Percentiles rank a stretch among this genome's conserved stretches.
Conservation (phyloP, 2,888 invertebrate genomes). For the Morpho deidamia region DNA sequence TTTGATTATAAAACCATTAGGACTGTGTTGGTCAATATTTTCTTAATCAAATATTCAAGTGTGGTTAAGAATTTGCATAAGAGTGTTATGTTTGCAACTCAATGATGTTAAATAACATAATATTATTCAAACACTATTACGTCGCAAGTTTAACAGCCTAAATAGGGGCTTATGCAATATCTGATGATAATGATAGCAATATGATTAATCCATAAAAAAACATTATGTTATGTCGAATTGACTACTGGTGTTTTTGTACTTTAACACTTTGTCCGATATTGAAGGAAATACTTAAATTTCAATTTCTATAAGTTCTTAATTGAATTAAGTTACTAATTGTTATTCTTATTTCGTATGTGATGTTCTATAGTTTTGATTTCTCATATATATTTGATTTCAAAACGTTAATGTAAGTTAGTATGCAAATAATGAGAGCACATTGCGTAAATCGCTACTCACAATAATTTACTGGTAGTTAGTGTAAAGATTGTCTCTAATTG, state of each 20-base stretch:
- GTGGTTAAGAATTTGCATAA: slow-evolving; percentile 18
- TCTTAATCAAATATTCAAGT: slow-evolving; percentile 4
- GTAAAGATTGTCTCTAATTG: slow-evolving; percentile 30
- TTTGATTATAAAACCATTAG: neutral
- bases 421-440: slow-evolving; percentile 15
- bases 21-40: slow-evolving; percentile 2
- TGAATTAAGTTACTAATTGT: neutral
- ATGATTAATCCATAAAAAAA: slow-evolving; percentile 1
- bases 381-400: slow-evolving; percentile 17
- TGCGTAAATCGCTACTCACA: slow-evolving; percentile 24
- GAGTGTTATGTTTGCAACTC: slow-evolving; percentile 14
- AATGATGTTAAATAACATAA: slow-evolving; percentile 23
- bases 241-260: too few relatives aligned
- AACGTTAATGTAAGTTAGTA: slow-evolving; percentile 17
- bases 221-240: too few relatives aligned
- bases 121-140: slow-evolving; percentile 24
- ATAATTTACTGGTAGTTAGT: slow-evolving; percentile 25
- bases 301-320: too few relatives aligned
- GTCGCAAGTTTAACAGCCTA: slow-evolving; percentile 23
- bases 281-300: too few relatives aligned
- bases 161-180: slow-evolving; percentile 17
- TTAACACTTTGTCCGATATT: too few relatives aligned
- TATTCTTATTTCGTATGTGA: neutral
- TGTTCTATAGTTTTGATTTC: slow-evolving; percentile 11
- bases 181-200: slow-evolving; percentile 2